A percentile compares a stretch with the other conserved stretches of the same genome.
These are phyloP conservation scores for Enteromius fasciolatus DNA, from an alignment of 2,797 vertebrate species.

Conservation along the genomic window DNA sequence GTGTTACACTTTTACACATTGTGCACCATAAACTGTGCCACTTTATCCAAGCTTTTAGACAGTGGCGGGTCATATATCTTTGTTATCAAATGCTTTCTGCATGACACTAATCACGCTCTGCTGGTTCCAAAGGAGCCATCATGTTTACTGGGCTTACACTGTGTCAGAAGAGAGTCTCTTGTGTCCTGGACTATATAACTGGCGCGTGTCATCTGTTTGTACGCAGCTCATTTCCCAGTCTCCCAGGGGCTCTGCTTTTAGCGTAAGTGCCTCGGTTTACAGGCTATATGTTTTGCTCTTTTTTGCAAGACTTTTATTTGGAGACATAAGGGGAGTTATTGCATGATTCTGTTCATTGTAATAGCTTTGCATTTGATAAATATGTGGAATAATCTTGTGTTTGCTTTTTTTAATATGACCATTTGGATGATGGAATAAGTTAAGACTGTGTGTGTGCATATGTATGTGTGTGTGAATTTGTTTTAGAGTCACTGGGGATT, in stretches of 20 bases:
- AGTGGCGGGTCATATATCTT: constrained; percentile 34
- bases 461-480: neutral
- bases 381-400: constrained; percentile 2
- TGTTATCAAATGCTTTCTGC: constrained; percentile 38
- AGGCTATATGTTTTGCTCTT: constrained; percentile 11
- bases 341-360: neutral
- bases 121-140: constrained; percentile 42
- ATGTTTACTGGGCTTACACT: constrained; percentile 38
- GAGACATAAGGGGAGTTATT: constrained; percentile 30
- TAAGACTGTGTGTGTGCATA: neutral
- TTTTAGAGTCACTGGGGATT: constrained; percentile 39
- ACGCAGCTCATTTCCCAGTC: constrained; percentile 44
- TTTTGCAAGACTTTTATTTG: constrained; percentile 36
- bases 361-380: constrained; percentile 28
- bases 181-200: constrained; percentile 50
- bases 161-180: constrained; percentile 44
- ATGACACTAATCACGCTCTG: constrained; percentile 44
- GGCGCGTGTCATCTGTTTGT: constrained; percentile 34
- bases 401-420: neutral
- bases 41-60: constrained; percentile 33
- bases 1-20: neutral
- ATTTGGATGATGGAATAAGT: constrained; percentile 35
- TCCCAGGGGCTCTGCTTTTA: constrained; percentile 45
- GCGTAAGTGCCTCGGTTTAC: constrained; percentile 32
- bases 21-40: constrained; percentile 27